These are phyloP conservation scores for Echiichthys vipera DNA, from an alignment of 2,797 vertebrate species.

Conservation along the genomic window DNA sequence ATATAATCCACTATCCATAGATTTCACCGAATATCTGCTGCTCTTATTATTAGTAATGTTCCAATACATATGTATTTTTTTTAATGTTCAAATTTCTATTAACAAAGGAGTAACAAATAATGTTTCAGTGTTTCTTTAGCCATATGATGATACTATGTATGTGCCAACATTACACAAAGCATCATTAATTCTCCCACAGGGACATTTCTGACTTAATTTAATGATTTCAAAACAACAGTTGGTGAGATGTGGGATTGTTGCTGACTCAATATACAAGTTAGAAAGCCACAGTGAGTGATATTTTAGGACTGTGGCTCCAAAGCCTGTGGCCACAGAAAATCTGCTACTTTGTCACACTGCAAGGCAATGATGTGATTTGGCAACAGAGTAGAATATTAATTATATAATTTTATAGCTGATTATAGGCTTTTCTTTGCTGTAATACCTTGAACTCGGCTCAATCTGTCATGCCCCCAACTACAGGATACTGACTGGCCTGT, in stretches of 20 bases:
- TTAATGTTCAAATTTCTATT: too few species aligned
- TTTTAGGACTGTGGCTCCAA: constrained; percentile 12
- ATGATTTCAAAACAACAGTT: constrained; percentile 43
- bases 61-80: too few species aligned
- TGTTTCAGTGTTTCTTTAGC: not conserved
- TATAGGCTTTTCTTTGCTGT: not conserved
- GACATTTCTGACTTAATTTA: constrained; percentile 1
- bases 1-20: not conserved
- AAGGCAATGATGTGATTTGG: constrained; percentile 5
- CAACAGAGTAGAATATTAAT: constrained; percentile 30
- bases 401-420: constrained; percentile 5
- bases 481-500: constrained; percentile 24
- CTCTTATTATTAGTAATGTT: too few species aligned
- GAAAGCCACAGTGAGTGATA: constrained; percentile 24
- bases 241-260: constrained; percentile 41
- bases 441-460: not conserved
- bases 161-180: not conserved
- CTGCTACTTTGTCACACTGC: not conserved
- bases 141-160: not conserved
- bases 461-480: constrained; percentile 14
- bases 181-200: constrained; percentile 4
- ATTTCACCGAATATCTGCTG: too few species aligned
- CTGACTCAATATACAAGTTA: constrained; percentile 32
- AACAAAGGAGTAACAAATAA: too few species aligned
- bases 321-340: constrained; percentile 13